Evolutionary conservation across 1,140 invertebrate genomes (phyloP).

Genomic region (Mercenaria mercenaria): DNA sequence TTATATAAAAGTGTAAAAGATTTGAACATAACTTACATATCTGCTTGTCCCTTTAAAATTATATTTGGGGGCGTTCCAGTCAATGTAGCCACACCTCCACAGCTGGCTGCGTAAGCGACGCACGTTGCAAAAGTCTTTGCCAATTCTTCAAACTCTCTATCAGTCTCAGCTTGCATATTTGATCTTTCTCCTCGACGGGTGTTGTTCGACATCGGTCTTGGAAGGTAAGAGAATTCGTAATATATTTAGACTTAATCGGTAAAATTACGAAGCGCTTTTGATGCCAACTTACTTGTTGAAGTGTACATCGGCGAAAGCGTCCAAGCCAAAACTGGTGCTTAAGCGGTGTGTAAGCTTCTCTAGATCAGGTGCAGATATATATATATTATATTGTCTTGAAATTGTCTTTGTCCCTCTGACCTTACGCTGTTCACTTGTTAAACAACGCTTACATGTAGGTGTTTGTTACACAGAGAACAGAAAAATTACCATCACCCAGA

Average conservation of each 20-base stretch:
- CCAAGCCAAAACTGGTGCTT: neutral
- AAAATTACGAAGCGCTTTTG: neutral
- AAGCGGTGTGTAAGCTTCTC: neutral
- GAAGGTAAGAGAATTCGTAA: neutral
- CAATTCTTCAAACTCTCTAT: slow-evolving; percentile 66
- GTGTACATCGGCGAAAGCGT: slow-evolving; percentile 1
- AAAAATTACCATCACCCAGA: no score
- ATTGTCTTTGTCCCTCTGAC: no score
- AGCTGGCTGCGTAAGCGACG: slow-evolving; percentile 92
- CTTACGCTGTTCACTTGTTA: no score
- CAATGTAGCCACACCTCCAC: slow-evolving; percentile 94
- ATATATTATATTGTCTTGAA: no score
- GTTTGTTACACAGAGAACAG: no score
- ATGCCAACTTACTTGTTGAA: neutral
- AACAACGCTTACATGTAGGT: no score
- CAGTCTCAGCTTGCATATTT: neutral
- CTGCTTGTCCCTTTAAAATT: slow-evolving; percentile 88
- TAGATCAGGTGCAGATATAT: no score
- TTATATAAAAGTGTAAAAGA: neutral
- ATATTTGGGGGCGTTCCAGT: slow-evolving; percentile 96
- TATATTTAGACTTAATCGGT: neutral
- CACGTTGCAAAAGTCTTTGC: slow-evolving; percentile 86
- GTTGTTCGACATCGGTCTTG: neutral
- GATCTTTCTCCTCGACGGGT: slow-evolving; percentile 9
- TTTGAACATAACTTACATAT: slow-evolving; percentile 70